phyloP scores from a whole-genome alignment of 2,113 vertebrate species.

The Carlito syrichta region DNA sequence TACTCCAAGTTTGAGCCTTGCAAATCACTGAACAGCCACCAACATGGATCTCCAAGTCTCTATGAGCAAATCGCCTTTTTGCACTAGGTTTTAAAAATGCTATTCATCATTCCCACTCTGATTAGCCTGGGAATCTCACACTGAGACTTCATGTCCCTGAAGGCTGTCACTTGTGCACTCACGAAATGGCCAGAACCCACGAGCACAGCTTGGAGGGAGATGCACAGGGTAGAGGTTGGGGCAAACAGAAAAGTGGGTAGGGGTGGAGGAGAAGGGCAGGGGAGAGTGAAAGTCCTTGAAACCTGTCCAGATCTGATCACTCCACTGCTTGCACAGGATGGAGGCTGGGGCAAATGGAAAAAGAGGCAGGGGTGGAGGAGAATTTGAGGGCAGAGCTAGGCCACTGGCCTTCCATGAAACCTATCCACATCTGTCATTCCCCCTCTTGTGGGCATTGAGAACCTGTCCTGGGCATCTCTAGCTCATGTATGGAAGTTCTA shows the following conservation, averaged over 20 bases:
- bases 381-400: neutral
- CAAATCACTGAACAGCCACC: neutral
- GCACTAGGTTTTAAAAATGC: neutral
- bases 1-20: neutral
- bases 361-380: neutral
- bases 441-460: neutral
- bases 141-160: neutral
- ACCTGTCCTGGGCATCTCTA: neutral
- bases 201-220: neutral
- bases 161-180: neutral
- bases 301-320: too few relatives aligned
- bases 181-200: neutral
- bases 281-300: too few relatives aligned
- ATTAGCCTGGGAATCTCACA: neutral
- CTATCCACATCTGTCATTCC: neutral
- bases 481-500: neutral
- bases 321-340: too few relatives aligned
- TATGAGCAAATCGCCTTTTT: neutral
- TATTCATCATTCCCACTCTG: neutral
- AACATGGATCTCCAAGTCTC: constrained; percentile 2
- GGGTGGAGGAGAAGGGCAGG: neutral
- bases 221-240: neutral
- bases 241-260: neutral
- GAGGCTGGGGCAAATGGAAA: neutral
- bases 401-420: neutral